A percentile compares a stretch with the other conserved stretches of the same genome.
Evolutionary conservation across 2,113 vertebrate species (phyloP).

Genomic region (Ginglymostoma cirratum): DNA sequence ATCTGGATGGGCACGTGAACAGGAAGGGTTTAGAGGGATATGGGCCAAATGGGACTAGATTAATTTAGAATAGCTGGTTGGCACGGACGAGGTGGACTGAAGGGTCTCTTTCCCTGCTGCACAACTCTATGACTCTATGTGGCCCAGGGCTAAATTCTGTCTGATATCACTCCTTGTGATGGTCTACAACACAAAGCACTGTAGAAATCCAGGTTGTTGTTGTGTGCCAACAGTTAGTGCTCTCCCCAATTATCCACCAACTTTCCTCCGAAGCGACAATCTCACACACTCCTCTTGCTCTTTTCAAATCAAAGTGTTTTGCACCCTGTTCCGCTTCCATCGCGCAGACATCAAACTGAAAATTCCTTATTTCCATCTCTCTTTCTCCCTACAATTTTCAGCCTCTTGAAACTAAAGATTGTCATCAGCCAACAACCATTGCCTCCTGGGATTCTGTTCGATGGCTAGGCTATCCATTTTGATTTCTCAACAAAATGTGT

Average conservation of each 20-base stretch:
- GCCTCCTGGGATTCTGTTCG: not conserved
- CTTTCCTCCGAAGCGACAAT: not conserved
- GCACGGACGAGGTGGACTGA: too few species aligned
- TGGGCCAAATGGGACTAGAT: too few species aligned
- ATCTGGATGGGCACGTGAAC: too few species aligned
- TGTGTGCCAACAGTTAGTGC: not conserved
- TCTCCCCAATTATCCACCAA: not conserved
- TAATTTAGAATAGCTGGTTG: too few species aligned
- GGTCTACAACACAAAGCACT: not conserved
- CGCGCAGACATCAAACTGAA: not conserved
- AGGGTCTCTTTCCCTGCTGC: too few species aligned
- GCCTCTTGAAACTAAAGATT: not conserved
- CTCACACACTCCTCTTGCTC: not conserved
- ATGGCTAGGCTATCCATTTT: not conserved
- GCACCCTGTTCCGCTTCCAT: not conserved
- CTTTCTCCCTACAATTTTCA: not conserved
- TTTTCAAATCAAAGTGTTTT: not conserved
- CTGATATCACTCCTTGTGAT: not conserved
- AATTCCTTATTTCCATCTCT: not conserved
- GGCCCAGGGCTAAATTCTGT: not conserved
- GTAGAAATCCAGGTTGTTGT: not conserved
- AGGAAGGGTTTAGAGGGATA: too few species aligned
- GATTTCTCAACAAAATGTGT: not conserved
- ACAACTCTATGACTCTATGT: not conserved
- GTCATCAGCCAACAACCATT: not conserved